Percentiles rank a stretch among this genome's conserved stretches.
These are phyloP conservation scores for Fundulus diaphanus DNA, from an alignment of 2,797 vertebrate species.

Conservation along the genomic window DNA sequence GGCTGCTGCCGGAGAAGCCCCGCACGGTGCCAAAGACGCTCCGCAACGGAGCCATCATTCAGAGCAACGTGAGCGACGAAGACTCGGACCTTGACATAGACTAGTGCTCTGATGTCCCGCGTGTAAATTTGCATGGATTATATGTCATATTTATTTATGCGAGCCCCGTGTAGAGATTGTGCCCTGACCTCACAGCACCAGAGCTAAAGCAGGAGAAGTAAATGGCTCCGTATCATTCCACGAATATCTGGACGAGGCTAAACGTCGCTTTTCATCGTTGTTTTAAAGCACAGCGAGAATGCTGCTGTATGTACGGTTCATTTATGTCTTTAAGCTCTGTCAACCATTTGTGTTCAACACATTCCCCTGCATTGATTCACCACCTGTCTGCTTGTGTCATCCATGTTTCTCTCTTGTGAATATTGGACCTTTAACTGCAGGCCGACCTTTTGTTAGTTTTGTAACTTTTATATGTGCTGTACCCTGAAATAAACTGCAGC, in stretches of 20 bases:
- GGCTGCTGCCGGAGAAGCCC: constrained; percentile 93
- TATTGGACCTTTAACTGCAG: constrained; percentile 13
- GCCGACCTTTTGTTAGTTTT: constrained; percentile 61
- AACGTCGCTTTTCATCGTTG: constrained; percentile 6
- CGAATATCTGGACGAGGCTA: constrained; percentile 30
- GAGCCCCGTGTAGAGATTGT: constrained; percentile 38
- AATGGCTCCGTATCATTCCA: constrained; percentile 48
- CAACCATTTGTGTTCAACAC: constrained; percentile 43
- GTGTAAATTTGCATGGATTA: constrained; percentile 46
- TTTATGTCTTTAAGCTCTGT: constrained; percentile 37
- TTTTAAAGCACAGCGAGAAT: constrained; percentile 21
- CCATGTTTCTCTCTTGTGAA: constrained; percentile 42
- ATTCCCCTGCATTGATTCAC: constrained; percentile 35
- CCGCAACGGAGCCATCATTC: constrained; percentile 82
- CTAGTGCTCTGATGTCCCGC: constrained; percentile 70
- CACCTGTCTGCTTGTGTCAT: constrained; percentile 11
- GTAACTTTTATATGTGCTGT: constrained; percentile 74
- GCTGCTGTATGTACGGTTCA: constrained; percentile 19
- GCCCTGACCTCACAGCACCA: constrained; percentile 11
- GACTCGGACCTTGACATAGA: constrained; percentile 96
- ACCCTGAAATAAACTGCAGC: constrained; percentile 55
- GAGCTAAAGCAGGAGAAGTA: constrained; percentile 29
- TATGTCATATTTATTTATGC: constrained; percentile 25
- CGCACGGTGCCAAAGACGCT: constrained; percentile 81
- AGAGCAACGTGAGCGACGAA: constrained; percentile 84